Percentiles rank a stretch among this genome's conserved stretches.
These are phyloP conservation scores for Reinhardtius hippoglossoides DNA, from an alignment of 2,113 vertebrate species.

Conservation along the genomic window DNA sequence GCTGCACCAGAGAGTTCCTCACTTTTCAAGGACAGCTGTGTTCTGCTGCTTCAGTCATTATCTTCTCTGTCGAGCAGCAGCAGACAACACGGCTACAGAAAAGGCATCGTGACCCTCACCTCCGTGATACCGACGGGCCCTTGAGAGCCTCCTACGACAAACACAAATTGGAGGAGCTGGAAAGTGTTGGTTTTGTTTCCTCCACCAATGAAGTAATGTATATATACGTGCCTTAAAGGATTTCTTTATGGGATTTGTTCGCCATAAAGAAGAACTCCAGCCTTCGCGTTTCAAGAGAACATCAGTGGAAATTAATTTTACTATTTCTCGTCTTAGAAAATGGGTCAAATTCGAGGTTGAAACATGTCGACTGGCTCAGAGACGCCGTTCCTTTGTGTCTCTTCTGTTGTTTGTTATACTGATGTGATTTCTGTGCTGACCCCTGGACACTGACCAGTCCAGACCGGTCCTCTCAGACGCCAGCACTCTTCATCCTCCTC, in stretches of 20 bases:
- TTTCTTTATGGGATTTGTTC: too few species aligned
- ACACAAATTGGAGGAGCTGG: too few species aligned
- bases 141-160: too few species aligned
- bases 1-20: not conserved
- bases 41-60: not conserved
- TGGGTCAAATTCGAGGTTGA: too few species aligned
- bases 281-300: not conserved
- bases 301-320: not conserved
- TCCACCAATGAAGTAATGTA: too few species aligned
- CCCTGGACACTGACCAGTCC: constrained; percentile 33
- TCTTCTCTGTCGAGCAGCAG: not conserved
- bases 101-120: not conserved
- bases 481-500: constrained; percentile 15
- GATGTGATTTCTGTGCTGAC: constrained; percentile 29
- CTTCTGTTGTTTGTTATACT: constrained; percentile 37
- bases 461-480: constrained; percentile 36
- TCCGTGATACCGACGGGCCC: not conserved
- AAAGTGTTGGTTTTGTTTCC: not conserved
- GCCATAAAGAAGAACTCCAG: too few species aligned
- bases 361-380: not conserved
- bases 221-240: too few species aligned
- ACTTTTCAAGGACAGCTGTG: not conserved
- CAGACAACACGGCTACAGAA: not conserved
- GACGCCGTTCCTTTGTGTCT: constrained; percentile 13
- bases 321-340: not conserved